Evolutionary conservation across 2,888 invertebrate genomes (phyloP), one percentile per base, ranked within the genome.

Genomic region (Antheraea assamensis): DNA sequence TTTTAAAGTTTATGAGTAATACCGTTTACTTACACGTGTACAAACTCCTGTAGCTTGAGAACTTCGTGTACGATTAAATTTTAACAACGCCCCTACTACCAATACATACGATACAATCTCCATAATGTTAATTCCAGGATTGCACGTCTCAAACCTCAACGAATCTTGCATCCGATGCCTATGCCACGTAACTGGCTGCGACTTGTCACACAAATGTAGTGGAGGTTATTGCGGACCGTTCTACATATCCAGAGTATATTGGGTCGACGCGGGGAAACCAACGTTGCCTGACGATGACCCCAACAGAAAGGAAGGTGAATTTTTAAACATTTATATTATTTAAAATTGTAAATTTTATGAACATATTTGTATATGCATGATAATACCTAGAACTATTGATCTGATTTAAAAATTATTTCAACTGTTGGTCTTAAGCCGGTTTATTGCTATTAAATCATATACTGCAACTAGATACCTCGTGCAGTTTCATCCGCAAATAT

Each of bases 221-320:
- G 91, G 88, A 0, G 96, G 95, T 0, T 96, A 96, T 85, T 96
- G 96, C 82, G 96, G 96, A 0, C 96, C 96, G 0, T 96, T 95
- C 87, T 95, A 95, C 86, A 95, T 96, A 77, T 95, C 96, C 71
- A 90, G 95, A 79, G 92, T 96, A 8, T 96, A 96, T 85, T 96
- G 96, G 96, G 92, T 94, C 5, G 96, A 96, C 77, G 96, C 96
- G 3, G 96, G 95, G 1, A 95, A 95, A 79, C 93, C 95, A 3
- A 95, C 95, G 3, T 81, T 96, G 72, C 95, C 95, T 3, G 95
- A 95, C 47, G 96, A 96, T 80, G 95, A 95, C 78, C 91, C 95
- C 0, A 89, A 92, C 27, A 88, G 96, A 77, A 85, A 85, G 61
- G 90, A 93, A 90, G 92, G 94, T 93, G 78, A 72, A 70, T n/a